Conservation (phyloP, 2,797 vertebrate genomes). For the Eidolon dupreanum region DNA sequence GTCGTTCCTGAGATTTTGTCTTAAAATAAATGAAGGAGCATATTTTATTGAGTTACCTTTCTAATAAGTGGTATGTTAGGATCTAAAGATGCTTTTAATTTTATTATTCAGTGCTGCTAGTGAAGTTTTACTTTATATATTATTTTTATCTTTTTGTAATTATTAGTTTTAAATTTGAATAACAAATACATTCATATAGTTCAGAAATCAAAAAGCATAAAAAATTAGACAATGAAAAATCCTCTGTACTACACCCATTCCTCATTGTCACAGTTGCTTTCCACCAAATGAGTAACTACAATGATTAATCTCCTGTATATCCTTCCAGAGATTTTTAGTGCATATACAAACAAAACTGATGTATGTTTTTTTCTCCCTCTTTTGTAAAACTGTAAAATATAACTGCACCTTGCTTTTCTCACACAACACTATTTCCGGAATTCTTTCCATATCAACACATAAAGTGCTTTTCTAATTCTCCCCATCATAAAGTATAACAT, state of each 20-base stretch:
- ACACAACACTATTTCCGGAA: neutral
- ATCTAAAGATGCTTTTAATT: constrained; percentile 1
- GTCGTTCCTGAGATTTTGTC: constrained; percentile 35
- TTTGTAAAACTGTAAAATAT: neutral
- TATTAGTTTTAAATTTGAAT: constrained; percentile 52
- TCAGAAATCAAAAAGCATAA: constrained; percentile 51
- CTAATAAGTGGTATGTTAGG: neutral
- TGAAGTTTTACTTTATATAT: neutral
- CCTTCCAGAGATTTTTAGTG: constrained; percentile 26
- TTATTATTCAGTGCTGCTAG: neutral
- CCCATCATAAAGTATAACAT: neutral
- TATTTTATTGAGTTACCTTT: neutral
- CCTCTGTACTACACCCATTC: neutral
- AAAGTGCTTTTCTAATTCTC: neutral
- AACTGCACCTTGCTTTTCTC: neutral
- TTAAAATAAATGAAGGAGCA: constrained; percentile 33
- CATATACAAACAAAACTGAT: neutral
- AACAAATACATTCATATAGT: neutral
- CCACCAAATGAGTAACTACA: neutral
- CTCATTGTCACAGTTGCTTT: neutral
- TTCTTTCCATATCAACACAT: neutral
- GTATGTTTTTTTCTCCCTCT: neutral
- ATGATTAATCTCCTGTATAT: neutral
- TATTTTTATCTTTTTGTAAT: neutral
- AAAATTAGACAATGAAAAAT: neutral